Evolutionary conservation across 2,888 invertebrate genomes (phyloP), one percentile per base, ranked within the genome.

Genomic region (Taenaris catops): DNA sequence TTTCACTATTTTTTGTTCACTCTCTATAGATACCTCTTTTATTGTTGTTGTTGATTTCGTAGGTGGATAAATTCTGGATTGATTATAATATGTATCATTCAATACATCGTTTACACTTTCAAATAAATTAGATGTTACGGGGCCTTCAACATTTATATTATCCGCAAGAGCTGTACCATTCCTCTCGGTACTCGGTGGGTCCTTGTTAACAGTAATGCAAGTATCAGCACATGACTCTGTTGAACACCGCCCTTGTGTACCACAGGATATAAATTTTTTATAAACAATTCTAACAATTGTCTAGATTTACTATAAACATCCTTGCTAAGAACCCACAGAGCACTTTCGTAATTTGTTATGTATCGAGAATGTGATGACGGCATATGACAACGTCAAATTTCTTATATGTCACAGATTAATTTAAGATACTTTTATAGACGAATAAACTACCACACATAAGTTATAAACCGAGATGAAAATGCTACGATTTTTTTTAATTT

Each of bases 241-340:
- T 0, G 48, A 40, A 37, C 78, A 83, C 42, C 65, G 68, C 2
- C 73, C 62, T 37, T 70, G 64, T 8, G 58, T 61, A 12, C 69
- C 68, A 37, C 86, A 86, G 0, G 50, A 44, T 19, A 86, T 60
- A 11, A n/a, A n/a, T n/a, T n/a, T n/a, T n/a, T n/a, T n/a, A n/a
- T n/a, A n/a, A n/a, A n/a, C n/a, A n/a, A n/a, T n/a, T n/a, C n/a
- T n/a, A n/a, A n/a, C n/a, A n/a, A n/a, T n/a, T n/a, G n/a, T n/a
- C n/a, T n/a, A n/a, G n/a, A n/a, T n/a, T n/a, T n/a, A n/a, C n/a
- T n/a, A n/a, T n/a, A n/a, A n/a, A n/a, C n/a, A n/a, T n/a, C n/a
- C n/a, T n/a, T n/a, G n/a, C n/a, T n/a, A n/a, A n/a, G n/a, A n/a
- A n/a, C n/a, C n/a, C n/a, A n/a, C n/a, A n/a, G n/a, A n/a, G n/a